Conservation (phyloP, 2,113 vertebrate genomes). For the Enhydra lutris region DNA sequence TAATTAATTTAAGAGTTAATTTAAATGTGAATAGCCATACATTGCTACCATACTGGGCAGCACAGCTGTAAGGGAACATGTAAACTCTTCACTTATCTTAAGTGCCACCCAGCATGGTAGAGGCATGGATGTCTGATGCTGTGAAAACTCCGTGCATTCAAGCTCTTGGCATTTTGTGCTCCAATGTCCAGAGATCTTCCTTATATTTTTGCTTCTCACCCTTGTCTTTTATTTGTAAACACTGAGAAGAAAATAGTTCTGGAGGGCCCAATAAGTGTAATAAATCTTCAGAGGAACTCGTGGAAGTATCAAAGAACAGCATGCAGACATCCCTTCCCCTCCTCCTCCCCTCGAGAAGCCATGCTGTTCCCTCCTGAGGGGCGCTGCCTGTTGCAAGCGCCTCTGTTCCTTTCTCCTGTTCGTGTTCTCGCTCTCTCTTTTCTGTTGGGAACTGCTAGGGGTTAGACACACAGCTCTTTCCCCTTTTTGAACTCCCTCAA, state of each 20-base stretch:
- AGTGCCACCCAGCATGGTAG: background rate
- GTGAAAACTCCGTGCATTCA: background rate
- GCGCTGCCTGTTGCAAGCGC: background rate
- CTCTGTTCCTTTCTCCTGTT: conserved; percentile 39
- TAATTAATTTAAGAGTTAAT: background rate
- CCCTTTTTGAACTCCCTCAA: conserved; percentile 66
- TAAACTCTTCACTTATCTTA: background rate
- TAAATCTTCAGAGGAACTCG: conserved; percentile 4
- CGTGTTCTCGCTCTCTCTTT: background rate
- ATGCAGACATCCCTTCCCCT: background rate
- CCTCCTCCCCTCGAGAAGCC: background rate
- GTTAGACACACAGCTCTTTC: conserved; percentile 62
- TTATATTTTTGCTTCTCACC: background rate
- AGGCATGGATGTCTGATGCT: background rate
- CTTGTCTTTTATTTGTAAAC: conserved; percentile 44
- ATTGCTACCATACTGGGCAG: background rate
- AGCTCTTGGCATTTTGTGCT: background rate
- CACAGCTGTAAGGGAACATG: background rate
- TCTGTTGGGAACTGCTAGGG: conserved; percentile 51
- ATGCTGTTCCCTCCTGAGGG: conserved; percentile 29
- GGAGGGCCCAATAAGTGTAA: background rate
- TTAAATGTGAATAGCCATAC: background rate
- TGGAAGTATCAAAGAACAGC: conserved; percentile 38
- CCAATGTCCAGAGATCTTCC: background rate
- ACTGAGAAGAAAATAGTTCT: background rate